Conservation (phyloP, 2,888 invertebrate species). For the Fragum sueziense region DNA sequence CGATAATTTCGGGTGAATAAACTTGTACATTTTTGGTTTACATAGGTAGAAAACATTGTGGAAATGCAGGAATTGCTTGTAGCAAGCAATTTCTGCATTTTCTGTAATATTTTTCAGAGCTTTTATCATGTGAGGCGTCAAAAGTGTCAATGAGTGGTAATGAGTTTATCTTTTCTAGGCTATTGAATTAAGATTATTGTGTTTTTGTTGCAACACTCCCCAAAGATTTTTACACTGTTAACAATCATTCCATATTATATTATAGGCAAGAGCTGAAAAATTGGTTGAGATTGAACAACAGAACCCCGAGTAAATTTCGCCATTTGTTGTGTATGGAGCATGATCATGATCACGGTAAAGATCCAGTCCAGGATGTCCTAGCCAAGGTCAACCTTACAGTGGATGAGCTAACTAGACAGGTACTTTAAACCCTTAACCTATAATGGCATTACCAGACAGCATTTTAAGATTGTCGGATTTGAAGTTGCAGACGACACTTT, state of each 20-base stretch:
- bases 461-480: too few relatives aligned
- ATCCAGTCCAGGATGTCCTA: slow-evolving; percentile 55
- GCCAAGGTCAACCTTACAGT: slow-evolving; percentile 60
- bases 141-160: too few relatives aligned
- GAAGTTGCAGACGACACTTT: too few relatives aligned
- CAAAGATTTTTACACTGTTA: not conserved
- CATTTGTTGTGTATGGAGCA: slow-evolving; percentile 73
- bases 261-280: slow-evolving; percentile 62
- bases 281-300: slow-evolving; percentile 74
- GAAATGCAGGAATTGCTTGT: too few relatives aligned
- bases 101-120: too few relatives aligned
- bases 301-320: slow-evolving; percentile 73
- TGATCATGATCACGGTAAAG: slow-evolving; percentile 21
- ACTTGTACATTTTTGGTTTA: too few relatives aligned
- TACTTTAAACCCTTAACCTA: slow-evolving; percentile 22
- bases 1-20: too few relatives aligned
- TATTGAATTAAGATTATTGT: too few relatives aligned
- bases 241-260: not conserved
- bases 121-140: too few relatives aligned
- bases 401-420: slow-evolving; percentile 69
- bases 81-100: too few relatives aligned
- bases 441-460: not conserved
- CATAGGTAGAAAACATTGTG: too few relatives aligned
- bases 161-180: too few relatives aligned
- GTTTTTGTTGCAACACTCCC: not conserved